phyloP scores from a whole-genome alignment of 2,888 invertebrate species.

The Drosophila kuntzei region DNA sequence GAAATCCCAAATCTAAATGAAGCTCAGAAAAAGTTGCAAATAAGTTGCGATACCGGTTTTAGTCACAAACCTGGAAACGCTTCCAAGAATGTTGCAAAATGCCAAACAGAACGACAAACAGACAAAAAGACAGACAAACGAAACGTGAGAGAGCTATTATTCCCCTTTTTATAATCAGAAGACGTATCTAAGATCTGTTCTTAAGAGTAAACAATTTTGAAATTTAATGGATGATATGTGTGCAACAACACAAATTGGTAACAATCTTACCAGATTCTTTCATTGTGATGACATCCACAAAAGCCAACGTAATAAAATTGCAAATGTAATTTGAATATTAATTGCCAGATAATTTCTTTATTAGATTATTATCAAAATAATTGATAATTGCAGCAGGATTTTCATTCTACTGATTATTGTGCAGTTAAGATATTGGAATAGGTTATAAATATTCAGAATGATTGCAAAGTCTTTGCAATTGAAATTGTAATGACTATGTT shows the following conservation, averaged over 20 bases:
- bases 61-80: neutral
- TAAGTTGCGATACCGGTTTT: constrained; percentile 3
- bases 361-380: neutral
- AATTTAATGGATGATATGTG: constrained; percentile 2
- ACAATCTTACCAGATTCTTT: neutral
- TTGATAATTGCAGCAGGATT: neutral
- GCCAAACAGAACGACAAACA: constrained; percentile 1
- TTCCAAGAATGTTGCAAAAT: neutral
- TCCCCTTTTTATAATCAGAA: neutral
- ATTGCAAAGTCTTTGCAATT: no score
- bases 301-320: neutral
- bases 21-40: neutral
- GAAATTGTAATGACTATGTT: no score
- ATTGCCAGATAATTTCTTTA: neutral
- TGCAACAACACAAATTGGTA: neutral
- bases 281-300: constrained; percentile 6
- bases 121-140: constrained; percentile 5
- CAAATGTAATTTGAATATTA: neutral
- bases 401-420: neutral
- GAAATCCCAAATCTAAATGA: constrained; percentile 9
- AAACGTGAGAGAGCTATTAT: constrained; percentile 7
- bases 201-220: constrained; percentile 7
- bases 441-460: neutral
- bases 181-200: constrained; percentile 5
- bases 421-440: neutral